Evolutionary conservation across 1,140 invertebrate genomes (phyloP), one percentile per base, ranked within the genome.

Genomic region (Cydia pomonella): DNA sequence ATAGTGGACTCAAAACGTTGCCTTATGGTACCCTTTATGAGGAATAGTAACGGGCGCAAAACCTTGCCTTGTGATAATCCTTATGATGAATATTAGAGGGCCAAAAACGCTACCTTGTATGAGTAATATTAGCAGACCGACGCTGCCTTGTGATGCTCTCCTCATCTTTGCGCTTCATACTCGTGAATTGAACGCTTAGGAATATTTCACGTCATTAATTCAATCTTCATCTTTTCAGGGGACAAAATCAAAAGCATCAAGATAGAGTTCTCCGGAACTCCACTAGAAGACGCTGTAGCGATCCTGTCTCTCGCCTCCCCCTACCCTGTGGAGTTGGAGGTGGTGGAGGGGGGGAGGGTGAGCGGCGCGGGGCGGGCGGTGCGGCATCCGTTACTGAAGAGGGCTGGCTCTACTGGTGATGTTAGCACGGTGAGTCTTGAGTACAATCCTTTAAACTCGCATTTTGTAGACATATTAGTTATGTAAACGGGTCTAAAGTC

Each of bases 261-360:
- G 44, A 97, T 98, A 27, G 97, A 96, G 76, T 97, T 98, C 85
- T 95, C 96, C 53, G 97, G 97, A 74, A 98, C 98, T 93, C 97
- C 98, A 0, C 96, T 97, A 84, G 97, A 98, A 90, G 98, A 99
- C 84, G 98, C 98, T 0, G 89, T 98, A 47, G 96, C 97, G 1
- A 97, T 99, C 76, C 92, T 99, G 4, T 97, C 97, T 73, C 97
- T 98, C 77, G 97, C 97, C 1, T 98, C 97, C n/a, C 97, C 97
- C 0, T 98, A 98, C 84, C 97, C 89, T 1, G 92, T 92, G 66
- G 88, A 93, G 75, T 63, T 92, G 79, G 90, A 91, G 80, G 80
- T 91, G 53, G 77, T 87, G 0, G 90, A 88, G 44, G 90, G 89
- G 0, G 86, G 86, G 2, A 59, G 88, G 62, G 75, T 84, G 4